These are phyloP conservation scores for Halcyon chelicuti DNA, from an alignment of 2,797 vertebrate genomes.

Conservation along the genomic window DNA sequence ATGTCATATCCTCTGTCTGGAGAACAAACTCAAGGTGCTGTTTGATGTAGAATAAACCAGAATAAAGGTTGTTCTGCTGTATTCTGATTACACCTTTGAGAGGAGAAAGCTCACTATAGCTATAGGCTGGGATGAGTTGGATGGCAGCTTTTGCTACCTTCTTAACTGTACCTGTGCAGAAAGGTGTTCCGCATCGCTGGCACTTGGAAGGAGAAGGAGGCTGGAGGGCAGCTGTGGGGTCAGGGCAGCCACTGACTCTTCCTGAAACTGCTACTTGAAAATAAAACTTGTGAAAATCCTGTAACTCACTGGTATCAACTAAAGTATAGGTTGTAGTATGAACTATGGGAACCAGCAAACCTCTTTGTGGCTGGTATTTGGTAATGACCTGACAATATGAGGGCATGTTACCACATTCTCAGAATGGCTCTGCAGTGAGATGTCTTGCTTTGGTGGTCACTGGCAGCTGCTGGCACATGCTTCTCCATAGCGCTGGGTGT, in stretches of 20 bases:
- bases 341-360: background rate
- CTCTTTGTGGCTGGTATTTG: background rate
- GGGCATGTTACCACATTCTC: background rate
- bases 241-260: background rate
- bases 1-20: background rate
- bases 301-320: background rate
- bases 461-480: background rate
- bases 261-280: background rate
- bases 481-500: background rate
- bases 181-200: background rate
- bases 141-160: background rate
- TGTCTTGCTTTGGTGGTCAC: background rate
- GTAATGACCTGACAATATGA: background rate
- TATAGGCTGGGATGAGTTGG: background rate
- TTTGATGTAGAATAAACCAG: background rate
- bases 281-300: background rate
- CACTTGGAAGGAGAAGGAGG: background rate
- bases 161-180: background rate
- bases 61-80: background rate
- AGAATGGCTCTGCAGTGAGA: background rate
- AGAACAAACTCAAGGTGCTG: background rate
- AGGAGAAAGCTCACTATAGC: background rate
- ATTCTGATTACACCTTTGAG: background rate
- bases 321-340: background rate
- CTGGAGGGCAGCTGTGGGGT: background rate